Evolutionary conservation across 2,888 invertebrate genomes (phyloP).

Genomic region (Monochamus alternatus): DNA sequence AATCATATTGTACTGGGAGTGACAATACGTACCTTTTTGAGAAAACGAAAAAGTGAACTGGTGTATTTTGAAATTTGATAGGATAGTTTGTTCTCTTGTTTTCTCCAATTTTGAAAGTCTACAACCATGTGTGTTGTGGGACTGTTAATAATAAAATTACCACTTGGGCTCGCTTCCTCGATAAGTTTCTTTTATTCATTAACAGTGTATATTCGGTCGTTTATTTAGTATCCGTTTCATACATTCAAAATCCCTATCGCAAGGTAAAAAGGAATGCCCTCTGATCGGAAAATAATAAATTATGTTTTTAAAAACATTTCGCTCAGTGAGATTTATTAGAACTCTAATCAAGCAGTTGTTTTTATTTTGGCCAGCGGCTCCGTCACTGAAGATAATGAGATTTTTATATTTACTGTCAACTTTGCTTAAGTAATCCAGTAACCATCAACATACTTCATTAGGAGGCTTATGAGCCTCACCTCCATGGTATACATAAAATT

Average conservation of each 20-base stretch:
- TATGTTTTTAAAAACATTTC: constrained; percentile 46
- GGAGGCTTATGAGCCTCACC: constrained; percentile 48
- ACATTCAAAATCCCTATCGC: constrained; percentile 47
- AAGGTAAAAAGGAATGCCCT: constrained; percentile 37
- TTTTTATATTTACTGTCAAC: constrained; percentile 41
- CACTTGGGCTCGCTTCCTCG: constrained; percentile 18
- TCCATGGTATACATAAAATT: constrained; percentile 49
- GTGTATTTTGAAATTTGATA: too few species aligned
- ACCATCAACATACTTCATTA: constrained; percentile 50
- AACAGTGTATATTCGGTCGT: constrained; percentile 48
- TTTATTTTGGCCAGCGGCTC: constrained; percentile 51
- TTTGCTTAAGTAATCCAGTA: constrained; percentile 47
- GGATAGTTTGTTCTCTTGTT: neutral
- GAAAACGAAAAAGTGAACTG: too few species aligned
- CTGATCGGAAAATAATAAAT: constrained; percentile 48
- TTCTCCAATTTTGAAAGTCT: constrained; percentile 33
- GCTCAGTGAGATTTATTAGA: constrained; percentile 42
- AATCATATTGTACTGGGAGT: too few species aligned
- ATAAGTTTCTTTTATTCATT: constrained; percentile 48
- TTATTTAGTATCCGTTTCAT: constrained; percentile 45
- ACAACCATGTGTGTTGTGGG: constrained; percentile 30
- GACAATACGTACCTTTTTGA: too few species aligned
- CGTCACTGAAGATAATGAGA: constrained; percentile 50
- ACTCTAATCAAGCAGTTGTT: constrained; percentile 49
- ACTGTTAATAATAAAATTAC: too few species aligned